Evolutionary conservation across 1,140 invertebrate species (phyloP), one percentile per base, ranked within the genome.

Genomic region (Bombus superbus): DNA sequence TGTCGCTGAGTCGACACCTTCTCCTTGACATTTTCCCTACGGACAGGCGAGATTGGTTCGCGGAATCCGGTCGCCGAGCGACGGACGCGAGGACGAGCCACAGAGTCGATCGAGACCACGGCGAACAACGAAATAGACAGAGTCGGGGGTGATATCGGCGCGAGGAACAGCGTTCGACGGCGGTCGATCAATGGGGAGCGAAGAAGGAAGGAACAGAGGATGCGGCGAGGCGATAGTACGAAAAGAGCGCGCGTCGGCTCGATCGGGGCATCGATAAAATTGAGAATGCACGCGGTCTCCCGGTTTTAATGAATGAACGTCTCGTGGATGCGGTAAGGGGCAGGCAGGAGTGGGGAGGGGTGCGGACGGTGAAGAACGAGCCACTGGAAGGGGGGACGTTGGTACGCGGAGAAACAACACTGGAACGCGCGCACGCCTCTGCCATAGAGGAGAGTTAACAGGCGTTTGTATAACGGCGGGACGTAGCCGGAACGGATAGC

Each of bases 281-380:
- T 93, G 89, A 90, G 91, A 93, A 92, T 92, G 91, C 91, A 89
- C 87, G 89, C 90, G 81, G 82, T 89, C 81, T 83, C 74, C 53
- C 71, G 87, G 72, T 89, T 91, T 91, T 91, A 94, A 94, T 93
- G 93, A 94, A 94, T 94, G 92, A 94, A 93, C 90, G 89, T 93
- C 91, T 92, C 88, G 90, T 92, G 91, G 91, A 93, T 91, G 91
- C 90, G 85, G 84, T 89, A 91, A 92, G 89, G 88, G 89, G 69
- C 85, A 86, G 87, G 86, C 47, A 66, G 64, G 71, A 68, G 74
- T 42, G 71, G 78, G 68, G 74, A 75, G 66, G 77, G 74, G 79
- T 85, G 90, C 72, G 78, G 38, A 66, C 69, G 81, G 62, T 1
- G 68, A 87, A 62, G 78, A 78, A 82, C 69, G 88, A 57, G 44